Evolutionary conservation across 1,140 invertebrate species (phyloP), one percentile per base, ranked within the genome.

Genomic region (Philopotamus ludificatus): DNA sequence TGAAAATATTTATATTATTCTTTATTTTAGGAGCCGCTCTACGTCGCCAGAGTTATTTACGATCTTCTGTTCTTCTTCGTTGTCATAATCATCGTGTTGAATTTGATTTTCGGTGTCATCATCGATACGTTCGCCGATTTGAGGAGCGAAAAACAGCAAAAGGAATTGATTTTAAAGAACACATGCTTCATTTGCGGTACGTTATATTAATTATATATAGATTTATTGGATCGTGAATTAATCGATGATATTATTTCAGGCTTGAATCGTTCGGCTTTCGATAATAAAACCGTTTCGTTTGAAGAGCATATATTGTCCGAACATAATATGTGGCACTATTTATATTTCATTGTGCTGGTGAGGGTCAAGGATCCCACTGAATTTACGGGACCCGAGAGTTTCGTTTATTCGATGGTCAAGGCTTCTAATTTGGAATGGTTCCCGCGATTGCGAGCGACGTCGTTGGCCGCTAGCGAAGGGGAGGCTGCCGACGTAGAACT

Each of bases 301-400:
- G 98, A 99, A 75, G 94, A 99, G 71, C 97, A 99, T 77, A 92
- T 95, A 41, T 93, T 94, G 74, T 87, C 87, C 73, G 97, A 99
- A 74, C 98, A 99, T 79, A 99, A 99, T 77, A 98, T 98, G 95
- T 99, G 97, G 96, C 97, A 99, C 81, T 99, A 99, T 80, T 82
- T 99, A 16, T 98, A 97, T 82, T 99, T 99, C 76, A 97, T 99
- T 75, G 96, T 99, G n/a, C 83, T 99, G 58, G 90, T 99, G 10
- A 92, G 94, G 76, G 94, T 96, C 9, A 99, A 99, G 79, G 95
- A 99, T 81, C 95, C 96, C 1, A 99, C 97, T 0, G 98, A 99
- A 79, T 99, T 99, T 76, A 99, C 97, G 0, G 98, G 98, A 1
- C 97, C 98, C 2, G 98, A 99, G 80, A 98, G 95, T 76, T 99